Percentiles rank a stretch among this genome's conserved stretches.
phyloP scores from a whole-genome alignment of 2,888 invertebrate genomes.

The Dryomyza anilis region DNA sequence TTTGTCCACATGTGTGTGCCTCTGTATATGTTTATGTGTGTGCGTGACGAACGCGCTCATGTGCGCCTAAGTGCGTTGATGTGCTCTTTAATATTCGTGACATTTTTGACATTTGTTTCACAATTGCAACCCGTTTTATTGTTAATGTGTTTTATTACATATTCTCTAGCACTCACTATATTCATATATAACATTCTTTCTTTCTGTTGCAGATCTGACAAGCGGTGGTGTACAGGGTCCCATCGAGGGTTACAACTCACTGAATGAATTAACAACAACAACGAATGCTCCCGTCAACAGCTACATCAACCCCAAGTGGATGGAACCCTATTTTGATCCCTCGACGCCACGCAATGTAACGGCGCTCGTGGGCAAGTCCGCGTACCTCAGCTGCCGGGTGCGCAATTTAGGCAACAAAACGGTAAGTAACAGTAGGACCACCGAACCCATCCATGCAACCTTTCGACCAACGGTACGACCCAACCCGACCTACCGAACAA shows the following conservation, averaged over 20 bases:
- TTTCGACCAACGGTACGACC: not conserved
- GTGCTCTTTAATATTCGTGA: not conserved
- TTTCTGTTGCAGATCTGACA: conserved; percentile 52
- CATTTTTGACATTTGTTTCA: not conserved
- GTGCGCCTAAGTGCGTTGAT: not conserved
- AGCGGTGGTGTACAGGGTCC: conserved; percentile 59
- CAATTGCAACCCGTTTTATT: not conserved
- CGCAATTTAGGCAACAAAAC: conserved; percentile 62
- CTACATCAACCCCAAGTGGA: conserved; percentile 59
- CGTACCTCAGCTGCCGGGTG: conserved; percentile 61
- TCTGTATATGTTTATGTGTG: not conserved
- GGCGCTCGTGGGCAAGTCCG: conserved; percentile 76
- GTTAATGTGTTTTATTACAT: not conserved
- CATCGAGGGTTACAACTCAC: conserved; percentile 57
- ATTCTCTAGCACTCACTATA: not conserved
- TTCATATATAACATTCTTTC: not conserved
- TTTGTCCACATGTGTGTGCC: not conserved
- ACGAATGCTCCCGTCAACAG: conserved; percentile 40
- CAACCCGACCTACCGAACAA: not conserved
- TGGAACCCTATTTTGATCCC: conserved; percentile 75
- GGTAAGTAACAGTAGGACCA: too few species aligned
- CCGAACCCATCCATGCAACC: too few species aligned
- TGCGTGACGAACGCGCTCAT: not conserved
- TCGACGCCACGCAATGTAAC: conserved; percentile 79
- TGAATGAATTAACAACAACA: conserved; percentile 50